These are phyloP conservation scores for Eudasyphora cyanicolor DNA, from an alignment of 2,888 invertebrate genomes.

Conservation along the genomic window DNA sequence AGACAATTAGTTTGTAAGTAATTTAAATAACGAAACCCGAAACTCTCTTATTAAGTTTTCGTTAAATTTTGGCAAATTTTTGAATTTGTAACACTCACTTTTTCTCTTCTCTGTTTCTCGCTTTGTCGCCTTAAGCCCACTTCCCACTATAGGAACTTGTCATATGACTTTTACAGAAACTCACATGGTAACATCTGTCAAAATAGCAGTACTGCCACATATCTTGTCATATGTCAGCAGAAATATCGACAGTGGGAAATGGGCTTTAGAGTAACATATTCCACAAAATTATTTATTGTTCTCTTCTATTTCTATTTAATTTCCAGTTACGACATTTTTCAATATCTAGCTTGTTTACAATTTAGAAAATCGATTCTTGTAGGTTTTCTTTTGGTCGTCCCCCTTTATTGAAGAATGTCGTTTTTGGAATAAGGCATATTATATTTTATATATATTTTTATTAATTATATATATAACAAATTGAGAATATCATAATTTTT, in stretches of 20 bases:
- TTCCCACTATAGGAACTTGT: too few relatives aligned
- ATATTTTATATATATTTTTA: slow-evolving; percentile 22
- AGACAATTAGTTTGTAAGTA: slow-evolving; percentile 15
- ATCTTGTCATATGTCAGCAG: too few relatives aligned
- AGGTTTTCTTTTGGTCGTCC: not conserved
- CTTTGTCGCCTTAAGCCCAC: too few relatives aligned
- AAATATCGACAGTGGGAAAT: too few relatives aligned
- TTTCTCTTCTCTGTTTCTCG: not conserved
- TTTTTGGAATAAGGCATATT: slow-evolving; percentile 34
- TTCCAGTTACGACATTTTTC: slow-evolving; percentile 51
- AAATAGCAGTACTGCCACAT: too few relatives aligned
- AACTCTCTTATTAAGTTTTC: not conserved
- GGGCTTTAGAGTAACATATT: not conserved
- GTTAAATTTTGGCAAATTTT: slow-evolving; percentile 6
- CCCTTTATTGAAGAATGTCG: slow-evolving; percentile 39
- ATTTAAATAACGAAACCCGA: slow-evolving; percentile 10
- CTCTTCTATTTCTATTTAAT: slow-evolving; percentile 23
- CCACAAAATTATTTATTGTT: slow-evolving; percentile 36
- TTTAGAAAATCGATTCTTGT: not conserved
- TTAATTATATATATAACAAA: slow-evolving; percentile 12
- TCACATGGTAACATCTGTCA: too few relatives aligned
- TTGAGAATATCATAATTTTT: slow-evolving; percentile 26
- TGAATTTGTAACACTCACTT: not conserved
- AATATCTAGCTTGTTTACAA: not conserved
- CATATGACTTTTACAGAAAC: too few relatives aligned